phyloP scores from a whole-genome alignment of 2,888 invertebrate genomes.

The Polyommatus iphigenia region DNA sequence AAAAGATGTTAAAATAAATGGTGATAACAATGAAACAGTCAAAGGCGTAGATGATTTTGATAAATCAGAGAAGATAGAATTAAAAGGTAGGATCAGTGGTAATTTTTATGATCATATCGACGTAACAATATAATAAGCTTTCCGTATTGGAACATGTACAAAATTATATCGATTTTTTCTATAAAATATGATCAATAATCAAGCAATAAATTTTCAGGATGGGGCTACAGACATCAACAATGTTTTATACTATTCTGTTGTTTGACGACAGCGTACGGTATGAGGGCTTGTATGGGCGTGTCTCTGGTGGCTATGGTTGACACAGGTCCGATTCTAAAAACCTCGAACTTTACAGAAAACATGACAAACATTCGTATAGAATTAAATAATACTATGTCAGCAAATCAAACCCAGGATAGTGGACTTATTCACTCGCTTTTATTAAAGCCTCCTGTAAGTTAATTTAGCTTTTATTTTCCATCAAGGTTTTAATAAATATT shows the following conservation, averaged over 20 bases:
- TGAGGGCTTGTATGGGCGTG: constrained; percentile 83
- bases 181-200: neutral
- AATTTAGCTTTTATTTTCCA: neutral
- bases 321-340: constrained; percentile 28
- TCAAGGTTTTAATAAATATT: neutral
- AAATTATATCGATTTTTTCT: neutral
- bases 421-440: constrained; percentile 52
- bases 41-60: neutral
- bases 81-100: neutral
- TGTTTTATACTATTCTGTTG: constrained; percentile 79
- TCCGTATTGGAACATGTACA: neutral
- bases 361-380: neutral
- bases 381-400: neutral
- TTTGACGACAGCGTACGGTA: constrained; percentile 80
- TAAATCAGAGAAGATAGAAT: neutral
- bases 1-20: neutral
- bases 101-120: no score
- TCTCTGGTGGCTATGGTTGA: constrained; percentile 83
- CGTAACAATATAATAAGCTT: neutral
- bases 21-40: neutral
- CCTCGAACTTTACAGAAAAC: neutral
- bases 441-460: constrained; percentile 57
- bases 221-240: constrained; percentile 80
- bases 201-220: constrained; percentile 49
- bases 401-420: neutral